Evolutionary conservation across 2,888 invertebrate species (phyloP).

Genomic region (Drosophila niveifrons): DNA sequence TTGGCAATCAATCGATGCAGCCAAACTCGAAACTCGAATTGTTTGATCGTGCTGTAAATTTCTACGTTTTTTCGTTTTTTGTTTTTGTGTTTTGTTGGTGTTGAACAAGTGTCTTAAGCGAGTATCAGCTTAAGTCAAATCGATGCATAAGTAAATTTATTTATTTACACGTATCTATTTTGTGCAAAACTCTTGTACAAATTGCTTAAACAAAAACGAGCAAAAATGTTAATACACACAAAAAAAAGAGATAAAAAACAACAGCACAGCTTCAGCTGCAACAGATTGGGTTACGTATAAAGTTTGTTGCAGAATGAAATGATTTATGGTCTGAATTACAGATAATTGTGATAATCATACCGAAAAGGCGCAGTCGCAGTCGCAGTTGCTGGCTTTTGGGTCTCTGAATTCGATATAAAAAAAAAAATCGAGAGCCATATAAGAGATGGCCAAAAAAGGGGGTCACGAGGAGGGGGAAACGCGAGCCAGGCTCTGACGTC

Average conservation of each 20-base stretch:
- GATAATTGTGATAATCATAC: conserved; percentile 84
- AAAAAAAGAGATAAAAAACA: not conserved
- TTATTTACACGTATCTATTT: not conserved
- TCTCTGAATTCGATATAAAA: conserved; percentile 71
- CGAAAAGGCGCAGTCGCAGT: conserved; percentile 67
- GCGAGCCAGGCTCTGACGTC: not conserved
- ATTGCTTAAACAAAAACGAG: not conserved
- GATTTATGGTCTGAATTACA: conserved; percentile 84
- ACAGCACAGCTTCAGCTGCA: conserved; percentile 30
- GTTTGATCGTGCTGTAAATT: too few species aligned
- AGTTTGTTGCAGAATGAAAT: conserved; percentile 73
- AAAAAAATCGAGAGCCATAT: conserved; percentile 58
- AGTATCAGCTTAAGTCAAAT: not conserved
- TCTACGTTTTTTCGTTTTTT: not conserved
- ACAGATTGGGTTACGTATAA: conserved; percentile 76
- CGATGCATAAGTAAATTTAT: not conserved
- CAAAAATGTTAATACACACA: not conserved
- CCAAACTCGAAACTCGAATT: too few species aligned
- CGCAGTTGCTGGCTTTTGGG: conserved; percentile 38
- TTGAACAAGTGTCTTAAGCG: not conserved
- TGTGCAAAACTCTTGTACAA: not conserved
- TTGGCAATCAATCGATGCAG: too few species aligned
- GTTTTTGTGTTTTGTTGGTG: not conserved
- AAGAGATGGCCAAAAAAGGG: conserved; percentile 5
- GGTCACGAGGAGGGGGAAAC: not conserved